A percentile compares a stretch with the other conserved stretches of the same genome.
phyloP scores from a whole-genome alignment of 1,140 invertebrate genomes.

The Diploscapter pachys region DNA sequence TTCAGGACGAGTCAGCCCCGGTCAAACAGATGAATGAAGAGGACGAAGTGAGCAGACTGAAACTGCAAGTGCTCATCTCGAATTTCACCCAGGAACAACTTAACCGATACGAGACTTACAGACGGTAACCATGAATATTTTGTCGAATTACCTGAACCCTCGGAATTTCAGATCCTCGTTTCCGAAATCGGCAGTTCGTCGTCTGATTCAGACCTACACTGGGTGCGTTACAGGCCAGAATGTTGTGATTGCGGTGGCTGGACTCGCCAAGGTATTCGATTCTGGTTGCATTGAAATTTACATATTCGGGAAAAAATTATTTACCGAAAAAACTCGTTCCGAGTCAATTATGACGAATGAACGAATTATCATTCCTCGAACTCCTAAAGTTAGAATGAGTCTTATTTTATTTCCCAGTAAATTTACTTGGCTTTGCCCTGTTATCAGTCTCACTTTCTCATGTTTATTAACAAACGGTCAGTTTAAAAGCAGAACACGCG shows the following conservation, averaged over 20 bases:
- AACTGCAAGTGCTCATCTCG: constrained; percentile 25
- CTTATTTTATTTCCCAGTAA: too few relatives aligned
- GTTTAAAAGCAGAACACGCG: too few relatives aligned
- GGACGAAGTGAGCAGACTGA: constrained; percentile 23
- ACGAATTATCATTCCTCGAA: too few relatives aligned
- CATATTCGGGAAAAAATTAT: too few relatives aligned
- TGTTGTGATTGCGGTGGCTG: constrained; percentile 27
- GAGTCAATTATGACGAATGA: too few relatives aligned
- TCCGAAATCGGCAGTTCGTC: constrained; percentile 17
- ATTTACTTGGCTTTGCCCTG: too few relatives aligned
- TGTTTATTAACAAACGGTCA: too few relatives aligned
- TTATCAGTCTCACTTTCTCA: too few relatives aligned
- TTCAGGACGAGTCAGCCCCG: constrained; percentile 17
- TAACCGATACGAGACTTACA: constrained; percentile 26
- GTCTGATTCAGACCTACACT: constrained; percentile 17
- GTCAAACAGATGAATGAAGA: constrained; percentile 28
- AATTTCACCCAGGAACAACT: constrained; percentile 29
- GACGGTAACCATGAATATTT: constrained; percentile 5
- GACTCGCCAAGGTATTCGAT: constrained; percentile 23
- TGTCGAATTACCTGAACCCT: not conserved
- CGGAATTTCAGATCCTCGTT: constrained; percentile 20
- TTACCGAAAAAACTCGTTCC: too few relatives aligned
- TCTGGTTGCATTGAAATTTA: too few relatives aligned
- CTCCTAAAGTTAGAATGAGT: too few relatives aligned
- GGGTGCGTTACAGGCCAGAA: constrained; percentile 2